Conservation (phyloP, 92 coral and sea anemone genomes). For the Porites lobata region DNA sequence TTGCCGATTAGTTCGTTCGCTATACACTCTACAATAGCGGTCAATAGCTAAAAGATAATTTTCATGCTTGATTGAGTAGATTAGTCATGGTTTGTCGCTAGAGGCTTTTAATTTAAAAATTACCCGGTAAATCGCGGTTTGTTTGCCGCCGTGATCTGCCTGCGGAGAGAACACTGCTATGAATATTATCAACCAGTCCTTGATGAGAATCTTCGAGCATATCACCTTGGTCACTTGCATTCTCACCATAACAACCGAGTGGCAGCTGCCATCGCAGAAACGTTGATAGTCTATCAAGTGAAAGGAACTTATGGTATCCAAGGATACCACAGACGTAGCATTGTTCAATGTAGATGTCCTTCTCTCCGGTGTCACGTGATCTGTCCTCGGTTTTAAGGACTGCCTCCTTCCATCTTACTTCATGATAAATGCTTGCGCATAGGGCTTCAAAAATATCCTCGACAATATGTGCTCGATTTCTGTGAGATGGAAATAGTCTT, state of each 20-base stretch:
- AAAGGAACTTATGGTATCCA: conserved; percentile 33
- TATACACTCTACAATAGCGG: no score
- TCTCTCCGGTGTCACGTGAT: neutral
- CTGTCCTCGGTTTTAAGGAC: neutral
- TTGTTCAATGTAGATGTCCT: conserved; percentile 33
- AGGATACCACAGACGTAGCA: conserved; percentile 32
- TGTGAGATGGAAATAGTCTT: neutral
- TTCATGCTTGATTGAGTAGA: no score
- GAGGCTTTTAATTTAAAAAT: no score
- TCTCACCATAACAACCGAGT: conserved; percentile 23
- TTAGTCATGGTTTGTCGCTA: no score
- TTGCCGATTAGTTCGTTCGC: no score
- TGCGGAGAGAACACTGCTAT: neutral
- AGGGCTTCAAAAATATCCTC: conserved; percentile 20
- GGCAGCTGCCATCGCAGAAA: conserved; percentile 27
- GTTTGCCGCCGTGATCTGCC: neutral
- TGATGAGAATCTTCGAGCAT: no score
- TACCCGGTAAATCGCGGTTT: neutral
- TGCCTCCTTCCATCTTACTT: neutral
- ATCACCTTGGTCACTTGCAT: neutral
- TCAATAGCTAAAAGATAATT: no score
- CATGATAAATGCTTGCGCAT: conserved; percentile 17
- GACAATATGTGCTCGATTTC: neutral
- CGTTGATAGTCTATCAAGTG: conserved; percentile 21
- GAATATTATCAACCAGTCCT: neutral